phyloP scores from a whole-genome alignment of 2,113 vertebrate genomes.

The Hippoglossus stenolepis region DNA sequence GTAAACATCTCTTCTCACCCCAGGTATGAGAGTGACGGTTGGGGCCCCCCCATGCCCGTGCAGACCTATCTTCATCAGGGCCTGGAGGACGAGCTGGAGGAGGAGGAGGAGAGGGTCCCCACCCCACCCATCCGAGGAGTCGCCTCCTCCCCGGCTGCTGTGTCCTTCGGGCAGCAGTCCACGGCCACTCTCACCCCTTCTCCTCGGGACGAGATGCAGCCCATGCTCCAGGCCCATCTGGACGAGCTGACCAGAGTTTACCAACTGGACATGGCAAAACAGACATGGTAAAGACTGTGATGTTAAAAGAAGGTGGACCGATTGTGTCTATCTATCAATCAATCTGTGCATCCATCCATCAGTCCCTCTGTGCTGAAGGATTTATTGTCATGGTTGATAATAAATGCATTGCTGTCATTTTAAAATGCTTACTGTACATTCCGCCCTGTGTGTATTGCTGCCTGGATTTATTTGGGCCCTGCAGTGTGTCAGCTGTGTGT shows the following conservation, averaged over 20 bases:
- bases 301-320: background rate
- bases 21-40: slow-evolving; percentile 97
- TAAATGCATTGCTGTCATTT: slow-evolving; percentile 42
- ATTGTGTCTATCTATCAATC: background rate
- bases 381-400: background rate
- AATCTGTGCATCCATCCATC: background rate
- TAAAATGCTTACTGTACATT: slow-evolving; percentile 42
- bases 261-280: slow-evolving; percentile 97
- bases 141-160: slow-evolving; percentile 95
- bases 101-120: slow-evolving; percentile 96
- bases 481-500: slow-evolving; percentile 18
- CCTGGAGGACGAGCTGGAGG: slow-evolving; percentile 98
- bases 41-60: slow-evolving; percentile 94
- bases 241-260: slow-evolving; percentile 97
- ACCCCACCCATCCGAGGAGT: slow-evolving; percentile 96
- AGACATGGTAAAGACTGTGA: slow-evolving; percentile 88
- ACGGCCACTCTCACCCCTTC: slow-evolving; percentile 97
- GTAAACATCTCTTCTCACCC: slow-evolving; percentile 1
- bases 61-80: slow-evolving; percentile 98
- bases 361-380: background rate
- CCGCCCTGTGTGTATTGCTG: slow-evolving; percentile 24
- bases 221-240: slow-evolving; percentile 97
- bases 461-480: slow-evolving; percentile 52
- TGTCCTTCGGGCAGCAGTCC: slow-evolving; percentile 98
- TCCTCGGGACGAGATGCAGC: slow-evolving; percentile 95